A percentile compares a stretch with the other conserved stretches of the same genome.
phyloP scores from a whole-genome alignment of 2,797 vertebrate species.

The Esox masquinongy region DNA sequence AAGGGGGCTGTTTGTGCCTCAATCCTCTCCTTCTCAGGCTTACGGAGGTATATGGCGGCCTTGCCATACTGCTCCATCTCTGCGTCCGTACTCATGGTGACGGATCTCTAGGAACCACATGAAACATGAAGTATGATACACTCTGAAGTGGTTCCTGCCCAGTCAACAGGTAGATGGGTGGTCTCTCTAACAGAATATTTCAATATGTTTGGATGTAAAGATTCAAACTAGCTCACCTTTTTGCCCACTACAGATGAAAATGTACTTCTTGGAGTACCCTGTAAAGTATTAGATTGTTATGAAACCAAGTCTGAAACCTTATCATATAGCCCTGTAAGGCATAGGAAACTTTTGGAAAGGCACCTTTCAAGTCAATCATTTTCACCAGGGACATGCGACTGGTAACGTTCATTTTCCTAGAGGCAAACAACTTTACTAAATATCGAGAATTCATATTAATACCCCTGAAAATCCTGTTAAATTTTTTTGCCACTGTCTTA shows the following conservation, averaged over 20 bases:
- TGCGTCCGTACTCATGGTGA: too few relatives aligned
- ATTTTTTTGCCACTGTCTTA: background rate
- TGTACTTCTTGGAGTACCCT: background rate
- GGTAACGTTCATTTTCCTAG: too few relatives aligned
- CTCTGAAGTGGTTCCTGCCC: too few relatives aligned
- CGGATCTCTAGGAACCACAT: too few relatives aligned
- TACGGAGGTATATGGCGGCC: slow-evolving; percentile 73
- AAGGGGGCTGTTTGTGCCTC: slow-evolving; percentile 78
- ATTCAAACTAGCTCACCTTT: background rate
- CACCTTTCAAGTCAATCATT: too few relatives aligned
- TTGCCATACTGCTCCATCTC: slow-evolving; percentile 73
- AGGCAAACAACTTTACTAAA: too few relatives aligned
- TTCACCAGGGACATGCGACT: too few relatives aligned
- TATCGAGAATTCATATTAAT: background rate
- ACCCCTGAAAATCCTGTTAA: background rate
- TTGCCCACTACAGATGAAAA: background rate
- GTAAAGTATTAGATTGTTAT: background rate
- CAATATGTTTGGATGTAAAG: background rate
- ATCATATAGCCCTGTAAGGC: background rate
- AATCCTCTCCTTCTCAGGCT: slow-evolving; percentile 77
- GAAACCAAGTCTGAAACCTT: background rate
- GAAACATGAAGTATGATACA: background rate
- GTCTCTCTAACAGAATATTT: background rate
- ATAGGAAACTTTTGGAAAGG: background rate
- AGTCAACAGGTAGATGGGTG: background rate